phyloP scores from a whole-genome alignment of 2,888 invertebrate genomes.

The Agrotis exclamationis region DNA sequence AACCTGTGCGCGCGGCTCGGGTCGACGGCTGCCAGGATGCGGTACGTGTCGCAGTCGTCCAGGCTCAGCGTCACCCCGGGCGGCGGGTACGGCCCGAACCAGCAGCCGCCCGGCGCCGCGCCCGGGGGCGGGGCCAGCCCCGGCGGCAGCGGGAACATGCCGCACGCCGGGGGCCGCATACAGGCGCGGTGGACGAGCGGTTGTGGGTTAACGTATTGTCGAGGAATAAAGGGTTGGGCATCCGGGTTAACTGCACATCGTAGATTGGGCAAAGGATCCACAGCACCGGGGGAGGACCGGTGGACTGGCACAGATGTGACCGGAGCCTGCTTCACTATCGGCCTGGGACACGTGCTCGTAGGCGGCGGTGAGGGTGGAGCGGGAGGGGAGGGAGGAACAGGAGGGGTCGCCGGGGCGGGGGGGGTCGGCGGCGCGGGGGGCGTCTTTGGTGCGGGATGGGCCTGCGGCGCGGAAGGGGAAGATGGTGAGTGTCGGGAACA shows the following conservation, averaged over 20 bases:
- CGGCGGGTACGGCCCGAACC: not conserved
- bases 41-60: slow-evolving; percentile 76
- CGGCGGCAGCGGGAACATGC: not conserved
- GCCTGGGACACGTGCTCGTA: not conserved
- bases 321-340: not conserved
- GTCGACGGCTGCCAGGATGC: slow-evolving; percentile 72
- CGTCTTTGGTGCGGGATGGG: no score
- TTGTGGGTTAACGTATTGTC: not conserved
- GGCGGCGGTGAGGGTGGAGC: not conserved
- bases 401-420: not conserved
- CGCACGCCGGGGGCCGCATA: not conserved
- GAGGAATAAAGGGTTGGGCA: slow-evolving; percentile 21
- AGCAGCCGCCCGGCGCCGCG: not conserved
- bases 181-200: slow-evolving; percentile 1
- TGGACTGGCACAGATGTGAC: not conserved
- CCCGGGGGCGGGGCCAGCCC: slow-evolving; percentile 13
- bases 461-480: not conserved
- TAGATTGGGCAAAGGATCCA: not conserved
- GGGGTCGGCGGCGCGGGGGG: no score
- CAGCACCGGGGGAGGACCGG: not conserved
- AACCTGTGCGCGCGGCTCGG: slow-evolving; percentile 76
- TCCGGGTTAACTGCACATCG: not conserved
- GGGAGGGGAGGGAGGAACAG: not conserved
- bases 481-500: not conserved
- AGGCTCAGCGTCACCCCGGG: slow-evolving; percentile 64